These are phyloP conservation scores for Drosophila peninsularis DNA, from an alignment of 2,888 invertebrate genomes.

Conservation along the genomic window DNA sequence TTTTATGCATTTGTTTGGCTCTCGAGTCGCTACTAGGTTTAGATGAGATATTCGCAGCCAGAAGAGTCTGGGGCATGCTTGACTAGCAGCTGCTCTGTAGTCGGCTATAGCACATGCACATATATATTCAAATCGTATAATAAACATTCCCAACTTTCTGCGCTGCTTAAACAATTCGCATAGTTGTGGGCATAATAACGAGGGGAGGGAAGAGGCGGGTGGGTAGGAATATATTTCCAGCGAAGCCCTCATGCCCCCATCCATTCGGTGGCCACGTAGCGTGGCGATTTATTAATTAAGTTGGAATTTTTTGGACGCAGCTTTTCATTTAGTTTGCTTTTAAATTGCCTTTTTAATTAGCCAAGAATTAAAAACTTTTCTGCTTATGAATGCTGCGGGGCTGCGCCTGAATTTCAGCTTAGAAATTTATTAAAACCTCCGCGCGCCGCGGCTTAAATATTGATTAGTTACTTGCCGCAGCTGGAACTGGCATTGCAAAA, in stretches of 20 bases:
- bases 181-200: conserved; percentile 25
- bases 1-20: background rate
- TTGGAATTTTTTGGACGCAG: conserved; percentile 42
- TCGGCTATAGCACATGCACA: background rate
- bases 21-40: background rate
- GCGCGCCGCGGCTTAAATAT: conserved; percentile 30
- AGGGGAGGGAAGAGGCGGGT: too few species aligned
- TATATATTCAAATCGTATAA: background rate
- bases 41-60: background rate
- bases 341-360: conserved; percentile 69
- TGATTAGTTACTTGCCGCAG: conserved; percentile 42
- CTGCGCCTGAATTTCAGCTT: conserved; percentile 2
- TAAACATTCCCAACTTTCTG: background rate
- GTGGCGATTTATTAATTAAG: conserved; percentile 56
- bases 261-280: conserved; percentile 10
- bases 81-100: background rate
- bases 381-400: conserved; percentile 37
- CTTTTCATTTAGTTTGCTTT: conserved; percentile 70
- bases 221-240: too few species aligned
- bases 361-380: conserved; percentile 55
- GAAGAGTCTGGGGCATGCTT: background rate
- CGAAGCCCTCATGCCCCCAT: background rate
- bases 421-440: conserved; percentile 41
- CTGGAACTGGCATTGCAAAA: conserved; percentile 20
- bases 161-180: conserved; percentile 13